A percentile compares a stretch with the other conserved stretches of the same genome.
These are phyloP conservation scores for Drosophila miranda DNA, from an alignment of 1,140 invertebrate genomes.

Conservation along the genomic window DNA sequence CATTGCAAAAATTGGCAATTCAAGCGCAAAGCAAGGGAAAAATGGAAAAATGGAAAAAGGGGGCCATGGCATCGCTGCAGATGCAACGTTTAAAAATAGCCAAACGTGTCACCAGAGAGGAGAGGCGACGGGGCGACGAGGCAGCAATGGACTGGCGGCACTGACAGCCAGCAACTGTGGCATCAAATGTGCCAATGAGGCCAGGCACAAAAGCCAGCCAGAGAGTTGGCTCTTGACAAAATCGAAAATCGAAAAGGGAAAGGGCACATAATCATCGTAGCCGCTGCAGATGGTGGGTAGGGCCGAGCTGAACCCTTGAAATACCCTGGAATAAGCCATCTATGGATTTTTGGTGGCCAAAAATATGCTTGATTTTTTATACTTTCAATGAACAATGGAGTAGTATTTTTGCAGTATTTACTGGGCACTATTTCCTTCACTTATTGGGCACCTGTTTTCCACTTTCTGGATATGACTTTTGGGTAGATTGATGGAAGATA, in stretches of 20 bases:
- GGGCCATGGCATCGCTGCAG: slow-evolving; percentile 48
- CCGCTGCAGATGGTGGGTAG: slow-evolving; percentile 3
- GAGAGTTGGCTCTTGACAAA: not conserved
- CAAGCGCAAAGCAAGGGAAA: slow-evolving; percentile 64
- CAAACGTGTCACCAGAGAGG: slow-evolving; percentile 63
- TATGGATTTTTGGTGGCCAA: too few relatives aligned
- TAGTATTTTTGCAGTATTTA: too few relatives aligned
- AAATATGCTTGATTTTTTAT: too few relatives aligned
- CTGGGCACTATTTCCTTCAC: too few relatives aligned
- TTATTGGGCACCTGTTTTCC: too few relatives aligned
- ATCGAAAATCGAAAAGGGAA: too few relatives aligned
- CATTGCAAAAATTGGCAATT: slow-evolving; percentile 63
- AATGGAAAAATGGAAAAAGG: too few relatives aligned
- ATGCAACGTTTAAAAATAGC: slow-evolving; percentile 72
- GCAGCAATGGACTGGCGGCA: not conserved
- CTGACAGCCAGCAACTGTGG: slow-evolving; percentile 42
- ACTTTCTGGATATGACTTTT: too few relatives aligned
- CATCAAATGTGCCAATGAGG: slow-evolving; percentile 70
- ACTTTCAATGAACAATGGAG: too few relatives aligned
- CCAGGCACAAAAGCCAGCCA: slow-evolving; percentile 35
- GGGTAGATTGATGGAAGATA: too few relatives aligned
- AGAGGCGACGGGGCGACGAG: slow-evolving; percentile 2
- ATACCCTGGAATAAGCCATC: too few relatives aligned
- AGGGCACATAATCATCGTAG: not conserved
- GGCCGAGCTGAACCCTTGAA: too few relatives aligned